Conservation (phyloP, 2,888 invertebrate genomes). For the Alsophila aescularia region DNA sequence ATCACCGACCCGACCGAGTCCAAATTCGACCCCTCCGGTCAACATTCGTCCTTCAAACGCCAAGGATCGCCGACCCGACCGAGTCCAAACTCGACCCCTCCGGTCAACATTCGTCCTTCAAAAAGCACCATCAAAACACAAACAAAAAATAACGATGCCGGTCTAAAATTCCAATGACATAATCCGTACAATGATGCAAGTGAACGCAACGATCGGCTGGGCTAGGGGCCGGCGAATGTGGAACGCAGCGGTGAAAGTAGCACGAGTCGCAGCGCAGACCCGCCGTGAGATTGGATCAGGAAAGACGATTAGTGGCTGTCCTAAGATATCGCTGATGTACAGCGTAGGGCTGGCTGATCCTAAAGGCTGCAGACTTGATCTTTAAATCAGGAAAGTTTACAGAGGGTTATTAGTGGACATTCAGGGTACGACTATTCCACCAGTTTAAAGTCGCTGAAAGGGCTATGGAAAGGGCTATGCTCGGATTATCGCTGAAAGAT, state of each 20-base stretch:
- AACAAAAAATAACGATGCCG: slow-evolving; percentile 48
- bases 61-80: background rate
- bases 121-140: slow-evolving; percentile 45
- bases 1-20: background rate
- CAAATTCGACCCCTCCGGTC: slow-evolving; percentile 7
- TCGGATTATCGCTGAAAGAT: too few species aligned
- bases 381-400: background rate
- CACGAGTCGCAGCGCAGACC: slow-evolving; percentile 40
- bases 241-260: slow-evolving; percentile 75
- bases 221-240: slow-evolving; percentile 60
- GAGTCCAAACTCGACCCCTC: background rate
- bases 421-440: too few species aligned
- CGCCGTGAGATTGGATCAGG: slow-evolving; percentile 3
- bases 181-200: slow-evolving; percentile 68
- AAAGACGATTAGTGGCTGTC: background rate
- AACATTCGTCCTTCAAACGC: slow-evolving; percentile 65
- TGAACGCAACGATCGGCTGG: slow-evolving; percentile 49
- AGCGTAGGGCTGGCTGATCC: background rate
- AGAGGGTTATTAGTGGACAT: too few species aligned
- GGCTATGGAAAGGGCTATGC: too few species aligned
- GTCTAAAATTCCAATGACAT: slow-evolving; percentile 70
- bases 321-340: background rate
- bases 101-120: slow-evolving; percentile 63
- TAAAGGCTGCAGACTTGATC: background rate
- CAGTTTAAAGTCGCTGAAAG: too few species aligned